Base-by-base conservation (phyloP, 1,140 invertebrate genomes). In the Pentalonia nigronervosa region DNA sequence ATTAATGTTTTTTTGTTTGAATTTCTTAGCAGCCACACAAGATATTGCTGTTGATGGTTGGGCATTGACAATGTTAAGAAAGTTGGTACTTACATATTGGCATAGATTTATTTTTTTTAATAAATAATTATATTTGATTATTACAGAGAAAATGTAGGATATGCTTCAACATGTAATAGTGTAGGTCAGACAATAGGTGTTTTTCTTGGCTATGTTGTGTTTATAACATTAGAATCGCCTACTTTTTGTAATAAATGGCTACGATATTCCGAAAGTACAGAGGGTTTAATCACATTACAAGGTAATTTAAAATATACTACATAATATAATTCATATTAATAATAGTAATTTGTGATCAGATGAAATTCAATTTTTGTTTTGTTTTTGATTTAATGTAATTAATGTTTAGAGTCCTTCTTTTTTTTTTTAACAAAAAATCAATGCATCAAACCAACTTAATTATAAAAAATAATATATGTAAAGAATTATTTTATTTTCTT, bases 31-130 rank as follows among this genome's bases (percentile, higher is more conserved):
- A 25, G 99, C 99, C 4, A 99, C 99, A 45, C 99, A 99, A 96
- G 99, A 99, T 95, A 99, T 99, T 95, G 99, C 99, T 93, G 99
- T 99, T 2, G 99, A 99, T 96, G 99, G 99, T 7, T 99, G 99
- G 99, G 99, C 99, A 4, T 95, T 99, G 2, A 99, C 99, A 7
- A 99, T 99, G 98, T 96, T 99, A 7, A 98, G 99, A 95, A 97
- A 98, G 97, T 97, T 95, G 94, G 56, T 93, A 48, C 9, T 93
- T 50, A 56, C 20, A 56, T 41, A 7, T 86, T 50, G 6, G 0
- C 41, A 30, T 81, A 36, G 6, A 76, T 60, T 88, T 92, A 8
- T 53, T 41, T 41, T 76, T 53, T 36, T 53, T 93, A 7, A 34
- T 36, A 96, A n/a, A 25, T 34, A 25, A 45, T 67, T 60, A 3